Conservation (phyloP, 2,888 invertebrate genomes). For the Himalopsyche japonica region DNA sequence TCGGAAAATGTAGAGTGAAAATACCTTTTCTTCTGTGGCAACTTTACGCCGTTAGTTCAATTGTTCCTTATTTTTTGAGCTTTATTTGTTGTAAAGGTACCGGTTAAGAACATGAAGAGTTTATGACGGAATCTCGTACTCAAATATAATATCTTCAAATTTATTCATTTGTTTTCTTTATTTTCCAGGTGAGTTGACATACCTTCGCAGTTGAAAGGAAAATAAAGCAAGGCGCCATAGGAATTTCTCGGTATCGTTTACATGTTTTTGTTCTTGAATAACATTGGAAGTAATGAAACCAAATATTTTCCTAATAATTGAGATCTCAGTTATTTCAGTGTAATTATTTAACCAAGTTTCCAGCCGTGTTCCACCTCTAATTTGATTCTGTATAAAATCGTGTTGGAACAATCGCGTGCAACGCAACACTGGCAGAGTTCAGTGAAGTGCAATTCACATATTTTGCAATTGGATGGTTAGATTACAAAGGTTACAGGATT, state of each 20-base stretch:
- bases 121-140: too few species aligned
- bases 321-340: neutral
- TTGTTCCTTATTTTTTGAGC: too few species aligned
- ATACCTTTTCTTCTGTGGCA: too few species aligned
- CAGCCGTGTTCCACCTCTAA: neutral
- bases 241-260: neutral
- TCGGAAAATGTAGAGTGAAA: too few species aligned
- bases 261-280: neutral
- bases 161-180: neutral
- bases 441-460: neutral
- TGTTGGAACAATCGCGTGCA: constrained; percentile 28
- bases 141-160: too few species aligned
- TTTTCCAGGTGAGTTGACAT: neutral
- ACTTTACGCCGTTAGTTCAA: too few species aligned
- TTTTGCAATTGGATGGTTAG: too few species aligned
- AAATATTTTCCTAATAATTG: neutral
- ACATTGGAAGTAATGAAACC: neutral
- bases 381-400: constrained; percentile 37
- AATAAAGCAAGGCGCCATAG: too few species aligned
- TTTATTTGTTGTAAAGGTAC: too few species aligned
- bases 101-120: too few species aligned
- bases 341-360: neutral
- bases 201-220: too few species aligned
- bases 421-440: neutral
- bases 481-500: too few species aligned